These are phyloP conservation scores for Zaprionus camerounensis DNA, from an alignment of 1,140 invertebrate genomes.

Conservation along the genomic window DNA sequence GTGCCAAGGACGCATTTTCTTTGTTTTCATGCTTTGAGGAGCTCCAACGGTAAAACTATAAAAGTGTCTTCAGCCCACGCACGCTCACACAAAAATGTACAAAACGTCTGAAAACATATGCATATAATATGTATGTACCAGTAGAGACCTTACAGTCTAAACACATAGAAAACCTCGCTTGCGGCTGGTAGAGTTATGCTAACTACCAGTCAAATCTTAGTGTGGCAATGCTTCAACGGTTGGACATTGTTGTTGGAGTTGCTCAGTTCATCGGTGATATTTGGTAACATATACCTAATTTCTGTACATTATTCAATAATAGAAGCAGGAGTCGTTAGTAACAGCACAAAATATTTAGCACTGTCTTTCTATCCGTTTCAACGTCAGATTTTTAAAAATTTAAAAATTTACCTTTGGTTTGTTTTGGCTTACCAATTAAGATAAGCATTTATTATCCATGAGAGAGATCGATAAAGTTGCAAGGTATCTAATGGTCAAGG, in stretches of 20 bases:
- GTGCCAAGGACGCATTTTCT: neutral
- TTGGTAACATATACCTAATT: neutral
- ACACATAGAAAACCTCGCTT: constrained; percentile 57
- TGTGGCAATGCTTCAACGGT: constrained; percentile 58
- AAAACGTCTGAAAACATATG: neutral
- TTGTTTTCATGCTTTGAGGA: neutral
- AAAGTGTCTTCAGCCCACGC: neutral
- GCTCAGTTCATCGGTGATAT: constrained; percentile 9
- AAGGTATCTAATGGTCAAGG: neutral
- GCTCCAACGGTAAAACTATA: neutral
- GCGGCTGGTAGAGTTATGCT: constrained; percentile 68
- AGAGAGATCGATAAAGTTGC: too few relatives aligned
- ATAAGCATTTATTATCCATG: too few relatives aligned
- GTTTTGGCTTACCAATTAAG: too few relatives aligned
- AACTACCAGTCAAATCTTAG: constrained; percentile 70
- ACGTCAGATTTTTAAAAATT: neutral
- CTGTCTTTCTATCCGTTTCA: too few relatives aligned
- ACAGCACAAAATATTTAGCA: too few relatives aligned
- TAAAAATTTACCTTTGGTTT: neutral
- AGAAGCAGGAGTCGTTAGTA: too few relatives aligned
- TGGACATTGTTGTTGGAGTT: constrained; percentile 23
- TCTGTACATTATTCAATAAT: too few relatives aligned
- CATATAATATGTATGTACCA: neutral
- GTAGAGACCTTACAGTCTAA: neutral
- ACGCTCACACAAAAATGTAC: neutral